Evolutionary conservation across 2,797 vertebrate genomes (phyloP), one percentile per base, ranked within the genome.

Genomic region (Coregonus ussuriensis): DNA sequence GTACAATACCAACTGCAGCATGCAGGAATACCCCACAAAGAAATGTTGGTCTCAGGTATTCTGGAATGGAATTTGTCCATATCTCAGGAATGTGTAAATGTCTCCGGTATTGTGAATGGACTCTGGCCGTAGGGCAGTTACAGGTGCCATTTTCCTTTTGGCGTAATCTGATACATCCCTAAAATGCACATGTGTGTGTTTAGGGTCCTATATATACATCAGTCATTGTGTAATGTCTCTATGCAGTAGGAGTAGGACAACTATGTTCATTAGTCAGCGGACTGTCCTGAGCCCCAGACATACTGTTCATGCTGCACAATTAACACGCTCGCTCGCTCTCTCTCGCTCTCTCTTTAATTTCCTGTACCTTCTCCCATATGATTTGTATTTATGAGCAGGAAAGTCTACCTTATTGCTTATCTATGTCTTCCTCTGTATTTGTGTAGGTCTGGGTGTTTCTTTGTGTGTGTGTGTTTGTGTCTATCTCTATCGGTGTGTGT

Each of bases 261-360:
- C 82, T 84, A 29, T 89, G 75, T 82, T 79, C 71, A 85, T 85
- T 87, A 88, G 83, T 90, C 89, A 91, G 91, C 91, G 87, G 75
- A 91, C 84, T 67, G 2, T 65, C 1, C 74, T 83, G 87, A 88
- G 84, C 41, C 41, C 9, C 83, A 86, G 77, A 31, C 21, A 21
- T 29, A 52, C 9, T 31, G 76, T 72, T 77, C 71, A 69, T 79
- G 69, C 76, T 16, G 13, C 79, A 77, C 21, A 63, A 3, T 47
- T 25, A 25, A 25, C 25, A 25, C 25, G 25, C 25, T 25, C 25
- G 25, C 25, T 25, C 25, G 25, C 25, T 29, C 41, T 41, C 41
- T 18, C 31, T 31, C 67, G 3, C 33, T 18, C 35, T 21, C 35
- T 69, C 21, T 4, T 21, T 7, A 21, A 7, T 21, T 59, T 59